These are phyloP conservation scores for Polyergus mexicanus DNA, from an alignment of 1,140 invertebrate species.

Conservation along the genomic window DNA sequence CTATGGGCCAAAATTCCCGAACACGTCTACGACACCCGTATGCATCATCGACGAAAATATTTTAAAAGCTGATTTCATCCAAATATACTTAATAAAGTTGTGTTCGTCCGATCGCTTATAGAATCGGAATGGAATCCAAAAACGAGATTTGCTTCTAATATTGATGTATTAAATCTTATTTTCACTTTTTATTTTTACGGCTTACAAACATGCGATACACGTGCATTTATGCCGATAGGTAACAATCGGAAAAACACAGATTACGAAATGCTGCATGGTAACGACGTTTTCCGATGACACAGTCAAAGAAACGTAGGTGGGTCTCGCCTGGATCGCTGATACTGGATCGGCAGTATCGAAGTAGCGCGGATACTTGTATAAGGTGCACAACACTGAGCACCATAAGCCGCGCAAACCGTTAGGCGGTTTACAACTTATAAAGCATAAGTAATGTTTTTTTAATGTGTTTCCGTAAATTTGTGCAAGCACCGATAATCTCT, in stretches of 20 bases:
- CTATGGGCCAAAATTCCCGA: background rate
- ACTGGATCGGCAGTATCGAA: slow-evolving; percentile 60
- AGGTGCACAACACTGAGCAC: slow-evolving; percentile 59
- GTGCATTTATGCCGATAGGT: background rate
- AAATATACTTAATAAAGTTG: background rate
- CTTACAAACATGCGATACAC: background rate
- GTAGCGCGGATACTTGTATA: slow-evolving; percentile 58
- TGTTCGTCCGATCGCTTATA: background rate
- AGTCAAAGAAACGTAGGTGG: slow-evolving; percentile 23
- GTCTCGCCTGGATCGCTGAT: slow-evolving; percentile 52
- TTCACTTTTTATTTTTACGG: background rate
- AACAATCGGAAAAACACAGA: slow-evolving; percentile 31
- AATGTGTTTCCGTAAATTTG: slow-evolving; percentile 58
- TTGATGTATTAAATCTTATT: background rate
- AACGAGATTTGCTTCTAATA: too few relatives aligned
- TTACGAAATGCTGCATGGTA: background rate
- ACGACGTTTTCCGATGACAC: slow-evolving; percentile 40
- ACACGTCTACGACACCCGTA: background rate
- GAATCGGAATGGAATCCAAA: background rate
- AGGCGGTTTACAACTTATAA: slow-evolving; percentile 71
- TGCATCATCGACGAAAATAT: slow-evolving; percentile 44
- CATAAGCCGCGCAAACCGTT: slow-evolving; percentile 68
- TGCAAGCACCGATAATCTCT: slow-evolving; percentile 6
- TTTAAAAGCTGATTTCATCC: background rate
- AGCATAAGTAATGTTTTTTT: slow-evolving; percentile 67